Evolutionary conservation across 2,113 vertebrate species (phyloP), one percentile per base, ranked within the genome.

Genomic region (Syrrhaptes paradoxus): DNA sequence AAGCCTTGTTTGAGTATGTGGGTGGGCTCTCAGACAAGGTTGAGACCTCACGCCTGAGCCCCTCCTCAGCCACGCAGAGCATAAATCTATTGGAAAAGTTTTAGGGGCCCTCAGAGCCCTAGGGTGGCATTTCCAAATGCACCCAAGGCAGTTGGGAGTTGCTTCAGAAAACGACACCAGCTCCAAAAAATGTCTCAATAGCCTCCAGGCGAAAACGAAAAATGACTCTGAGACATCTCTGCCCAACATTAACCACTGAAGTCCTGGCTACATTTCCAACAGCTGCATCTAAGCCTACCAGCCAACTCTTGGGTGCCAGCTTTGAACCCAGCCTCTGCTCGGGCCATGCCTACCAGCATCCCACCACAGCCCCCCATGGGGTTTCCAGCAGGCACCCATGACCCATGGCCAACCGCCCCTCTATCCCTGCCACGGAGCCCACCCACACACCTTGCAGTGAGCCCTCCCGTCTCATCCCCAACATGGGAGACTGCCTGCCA

Each of bases 291-390:
- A 71, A 75, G 18, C 43, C 41, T 11, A 32, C 28, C 34, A 72
- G 74, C 38, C 3, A 5, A 3, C 22, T 29, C 58, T 5, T 4
- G 6, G 21, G 13, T 24, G 19, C 36, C 62, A 85, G 51, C 41
- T 80, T 68, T 3, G 5, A 59, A 80, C 15, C 21, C 0, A 0
- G 26, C 11, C 57, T 32, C 66, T 41, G 26, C 22, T 0, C 0
- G 0, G 32, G 13, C 13, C 70, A n/a, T 6, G 2, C 4, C 26
- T 1, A 0, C 13, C 77, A 77, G 49, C 34, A 61, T 10, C 14
- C 45, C 55, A 68, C 25, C 36, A 34, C 25, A 55, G 2, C 34
- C 29, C 14, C 4, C 31, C 1, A 0, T 1, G 4, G 43, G 24
- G 18, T 5, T 86, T 46, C 63, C 65, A 81, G 54, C 32, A 73